Evolutionary conservation across 2,797 vertebrate species (phyloP).

Genomic region (Anabacerthia variegaticeps): DNA sequence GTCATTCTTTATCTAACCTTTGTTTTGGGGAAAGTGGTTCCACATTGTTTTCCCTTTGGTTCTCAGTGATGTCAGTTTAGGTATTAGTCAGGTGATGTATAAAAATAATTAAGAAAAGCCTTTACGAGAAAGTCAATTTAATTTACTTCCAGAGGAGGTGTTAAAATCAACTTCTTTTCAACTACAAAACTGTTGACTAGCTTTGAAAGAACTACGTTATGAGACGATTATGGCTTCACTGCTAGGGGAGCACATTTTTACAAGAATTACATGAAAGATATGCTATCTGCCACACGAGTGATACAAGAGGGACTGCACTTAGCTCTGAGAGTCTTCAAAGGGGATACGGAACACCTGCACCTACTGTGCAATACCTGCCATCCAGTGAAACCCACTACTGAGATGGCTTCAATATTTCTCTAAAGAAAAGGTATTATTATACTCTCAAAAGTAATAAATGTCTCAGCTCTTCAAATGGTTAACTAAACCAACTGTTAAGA

Average conservation of each 20-base stretch:
- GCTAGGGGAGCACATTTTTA: background rate
- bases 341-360: background rate
- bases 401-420: background rate
- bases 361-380: background rate
- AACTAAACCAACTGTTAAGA: background rate
- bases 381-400: background rate
- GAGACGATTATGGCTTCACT: background rate
- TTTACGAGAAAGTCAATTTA: background rate
- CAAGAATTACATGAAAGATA: background rate
- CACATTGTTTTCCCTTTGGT: background rate
- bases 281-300: background rate
- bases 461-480: background rate
- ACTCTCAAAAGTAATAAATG: background rate
- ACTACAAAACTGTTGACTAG: background rate
- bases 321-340: background rate
- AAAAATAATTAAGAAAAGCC: background rate
- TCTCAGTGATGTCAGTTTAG: background rate
- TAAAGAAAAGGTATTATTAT: background rate
- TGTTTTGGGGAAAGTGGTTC: background rate
- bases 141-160: background rate
- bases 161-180: background rate
- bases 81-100: background rate
- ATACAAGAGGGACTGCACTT: background rate
- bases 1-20: background rate
- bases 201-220: background rate